phyloP scores from a whole-genome alignment of 2,888 invertebrate genomes.

The Lasioglossum malachurum region DNA sequence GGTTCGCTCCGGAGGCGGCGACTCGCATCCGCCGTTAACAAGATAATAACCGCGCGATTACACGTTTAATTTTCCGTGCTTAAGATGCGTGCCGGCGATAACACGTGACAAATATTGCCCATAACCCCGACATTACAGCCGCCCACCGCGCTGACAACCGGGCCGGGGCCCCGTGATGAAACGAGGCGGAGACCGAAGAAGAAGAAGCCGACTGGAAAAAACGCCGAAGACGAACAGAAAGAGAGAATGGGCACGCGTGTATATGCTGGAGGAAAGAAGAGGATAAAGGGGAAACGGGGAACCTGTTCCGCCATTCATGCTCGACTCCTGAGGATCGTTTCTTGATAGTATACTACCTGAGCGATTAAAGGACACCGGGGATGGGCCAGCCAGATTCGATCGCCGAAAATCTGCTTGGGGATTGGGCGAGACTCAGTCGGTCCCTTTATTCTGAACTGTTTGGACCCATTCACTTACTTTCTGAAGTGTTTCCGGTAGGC shows the following conservation, averaged over 20 bases:
- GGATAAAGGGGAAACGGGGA: slow-evolving; percentile 44
- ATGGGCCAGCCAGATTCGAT: slow-evolving; percentile 34
- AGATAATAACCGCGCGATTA: slow-evolving; percentile 82
- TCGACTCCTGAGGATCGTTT: slow-evolving; percentile 58
- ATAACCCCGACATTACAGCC: slow-evolving; percentile 74
- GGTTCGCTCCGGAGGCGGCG: slow-evolving; percentile 34
- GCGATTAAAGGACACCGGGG: slow-evolving; percentile 42
- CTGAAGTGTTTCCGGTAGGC: neutral
- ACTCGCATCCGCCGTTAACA: slow-evolving; percentile 75
- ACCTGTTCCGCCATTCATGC: slow-evolving; percentile 75
- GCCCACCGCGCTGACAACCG: slow-evolving; percentile 72
- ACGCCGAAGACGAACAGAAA: neutral
- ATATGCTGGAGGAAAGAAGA: neutral
- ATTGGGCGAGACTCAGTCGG: neutral
- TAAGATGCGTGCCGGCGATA: slow-evolving; percentile 81
- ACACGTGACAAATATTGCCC: slow-evolving; percentile 83
- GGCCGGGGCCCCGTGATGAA: slow-evolving; percentile 52
- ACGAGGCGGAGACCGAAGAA: slow-evolving; percentile 19
- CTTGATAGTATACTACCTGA: slow-evolving; percentile 44
- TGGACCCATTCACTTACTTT: slow-evolving; percentile 7
- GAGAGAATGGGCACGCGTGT: slow-evolving; percentile 34
- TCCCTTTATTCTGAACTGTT: slow-evolving; percentile 41
- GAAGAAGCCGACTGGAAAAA: neutral
- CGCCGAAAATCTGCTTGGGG: slow-evolving; percentile 8
- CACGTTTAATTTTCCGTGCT: slow-evolving; percentile 80